Percentiles rank a stretch among this genome's conserved stretches.
Conservation (phyloP, 1,140 invertebrate genomes). For the Rhagoletis pomonella region DNA sequence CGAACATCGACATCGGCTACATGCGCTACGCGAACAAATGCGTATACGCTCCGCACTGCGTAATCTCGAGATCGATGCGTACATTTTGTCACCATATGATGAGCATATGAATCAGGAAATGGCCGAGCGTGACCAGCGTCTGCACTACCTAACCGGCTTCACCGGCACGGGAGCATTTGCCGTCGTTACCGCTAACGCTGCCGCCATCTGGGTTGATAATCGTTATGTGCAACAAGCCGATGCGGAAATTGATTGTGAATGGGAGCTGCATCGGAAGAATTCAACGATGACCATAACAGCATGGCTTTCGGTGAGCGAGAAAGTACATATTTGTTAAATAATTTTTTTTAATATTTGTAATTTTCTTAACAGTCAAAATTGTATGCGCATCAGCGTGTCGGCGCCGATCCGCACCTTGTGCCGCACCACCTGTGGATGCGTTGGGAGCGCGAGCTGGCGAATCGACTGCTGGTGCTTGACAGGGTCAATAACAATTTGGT, state of each 20-base stretch:
- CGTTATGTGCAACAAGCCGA: slow-evolving; percentile 88
- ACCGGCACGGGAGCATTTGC: slow-evolving; percentile 87
- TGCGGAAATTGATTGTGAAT: slow-evolving; percentile 85
- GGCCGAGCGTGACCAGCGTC: slow-evolving; percentile 84
- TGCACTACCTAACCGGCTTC: slow-evolving; percentile 91
- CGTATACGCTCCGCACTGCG: slow-evolving; percentile 77
- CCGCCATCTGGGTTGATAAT: slow-evolving; percentile 92
- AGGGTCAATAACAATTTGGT: slow-evolving; percentile 84
- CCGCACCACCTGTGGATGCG: slow-evolving; percentile 79
- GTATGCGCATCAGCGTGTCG: slow-evolving; percentile 80
- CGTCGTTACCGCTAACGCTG: slow-evolving; percentile 83
- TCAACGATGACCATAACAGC: slow-evolving; percentile 78
- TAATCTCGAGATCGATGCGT: slow-evolving; percentile 82
- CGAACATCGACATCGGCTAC: slow-evolving; percentile 75
- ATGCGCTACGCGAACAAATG: slow-evolving; percentile 81
- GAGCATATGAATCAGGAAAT: slow-evolving; percentile 85
- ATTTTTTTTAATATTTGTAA: background rate
- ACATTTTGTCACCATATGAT: slow-evolving; percentile 85
- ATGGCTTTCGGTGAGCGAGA: slow-evolving; percentile 77
- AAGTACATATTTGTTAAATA: background rate
- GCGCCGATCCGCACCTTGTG: slow-evolving; percentile 87
- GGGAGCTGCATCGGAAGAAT: slow-evolving; percentile 86
- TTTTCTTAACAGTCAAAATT: slow-evolving; percentile 77
- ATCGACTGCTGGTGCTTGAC: slow-evolving; percentile 78
- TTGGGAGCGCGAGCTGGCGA: slow-evolving; percentile 77